Evolutionary conservation across 2,797 vertebrate genomes (phyloP).

Genomic region (Bradypus variegatus): DNA sequence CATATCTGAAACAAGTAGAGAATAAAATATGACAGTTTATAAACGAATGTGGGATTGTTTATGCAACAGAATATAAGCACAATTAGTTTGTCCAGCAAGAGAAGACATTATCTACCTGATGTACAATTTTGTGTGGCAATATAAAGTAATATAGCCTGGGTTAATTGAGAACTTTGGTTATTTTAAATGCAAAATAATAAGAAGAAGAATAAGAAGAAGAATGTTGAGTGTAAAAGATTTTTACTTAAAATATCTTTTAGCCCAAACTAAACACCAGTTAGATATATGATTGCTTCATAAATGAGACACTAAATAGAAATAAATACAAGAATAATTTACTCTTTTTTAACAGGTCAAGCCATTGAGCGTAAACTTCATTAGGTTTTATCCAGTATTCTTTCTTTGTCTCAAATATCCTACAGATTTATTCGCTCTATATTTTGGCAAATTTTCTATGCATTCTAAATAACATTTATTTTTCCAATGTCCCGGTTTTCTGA

Average conservation of each 20-base stretch:
- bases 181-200: not conserved
- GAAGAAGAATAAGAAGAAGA: not conserved
- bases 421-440: not conserved
- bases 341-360: not conserved
- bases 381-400: not conserved
- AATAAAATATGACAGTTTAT: not conserved
- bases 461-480: not conserved
- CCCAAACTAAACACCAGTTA: not conserved
- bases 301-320: not conserved
- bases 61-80: not conserved
- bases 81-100: not conserved
- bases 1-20: not conserved
- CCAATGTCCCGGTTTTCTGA: not conserved
- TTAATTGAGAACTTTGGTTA: not conserved
- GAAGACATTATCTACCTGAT: not conserved
- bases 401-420: not conserved
- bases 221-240: not conserved
- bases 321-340: not conserved
- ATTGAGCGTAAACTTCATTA: not conserved
- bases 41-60: not conserved
- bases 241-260: constrained; percentile 23
- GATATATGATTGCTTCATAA: not conserved
- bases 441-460: not conserved
- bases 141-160: not conserved
- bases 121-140: not conserved